Evolutionary conservation across 2,113 vertebrate species (phyloP).

Genomic region (Pionites leucogaster): DNA sequence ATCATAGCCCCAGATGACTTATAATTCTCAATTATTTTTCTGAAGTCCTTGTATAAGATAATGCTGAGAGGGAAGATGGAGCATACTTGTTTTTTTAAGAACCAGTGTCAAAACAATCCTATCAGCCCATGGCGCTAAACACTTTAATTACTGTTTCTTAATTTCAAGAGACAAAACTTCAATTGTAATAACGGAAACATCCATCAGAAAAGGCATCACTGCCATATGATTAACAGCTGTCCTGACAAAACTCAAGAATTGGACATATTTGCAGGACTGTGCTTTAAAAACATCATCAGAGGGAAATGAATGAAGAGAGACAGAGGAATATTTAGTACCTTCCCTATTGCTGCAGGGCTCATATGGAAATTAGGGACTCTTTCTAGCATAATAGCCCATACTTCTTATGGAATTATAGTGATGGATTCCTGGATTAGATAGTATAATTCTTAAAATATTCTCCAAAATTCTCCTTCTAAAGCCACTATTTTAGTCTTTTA

Average conservation of each 20-base stretch:
- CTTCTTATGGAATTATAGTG: not conserved
- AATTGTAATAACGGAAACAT: conserved; percentile 45
- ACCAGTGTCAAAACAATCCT: conserved; percentile 63
- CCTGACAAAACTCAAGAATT: conserved; percentile 34
- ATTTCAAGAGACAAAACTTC: conserved; percentile 74
- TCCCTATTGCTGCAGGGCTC: conserved; percentile 3
- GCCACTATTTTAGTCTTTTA: not conserved
- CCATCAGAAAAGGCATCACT: conserved; percentile 40
- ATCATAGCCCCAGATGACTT: not conserved
- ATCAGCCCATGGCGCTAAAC: conserved; percentile 57
- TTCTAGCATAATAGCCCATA: not conserved
- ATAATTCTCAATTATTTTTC: conserved; percentile 14
- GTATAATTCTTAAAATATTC: not conserved
- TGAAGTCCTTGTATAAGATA: not conserved
- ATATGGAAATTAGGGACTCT: conserved; percentile 18
- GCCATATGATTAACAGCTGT: conserved; percentile 33
- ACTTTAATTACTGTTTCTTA: conserved; percentile 67
- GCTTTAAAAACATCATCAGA: not conserved
- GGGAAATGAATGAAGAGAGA: not conserved
- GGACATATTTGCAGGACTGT: not conserved
- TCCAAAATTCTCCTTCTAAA: not conserved
- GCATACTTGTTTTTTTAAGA: not conserved
- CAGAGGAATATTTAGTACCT: not conserved
- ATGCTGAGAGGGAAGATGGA: not conserved
- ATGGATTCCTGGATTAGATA: not conserved